Evolutionary conservation across 2,888 invertebrate species (phyloP).

Genomic region (Limnephilus marmoratus): DNA sequence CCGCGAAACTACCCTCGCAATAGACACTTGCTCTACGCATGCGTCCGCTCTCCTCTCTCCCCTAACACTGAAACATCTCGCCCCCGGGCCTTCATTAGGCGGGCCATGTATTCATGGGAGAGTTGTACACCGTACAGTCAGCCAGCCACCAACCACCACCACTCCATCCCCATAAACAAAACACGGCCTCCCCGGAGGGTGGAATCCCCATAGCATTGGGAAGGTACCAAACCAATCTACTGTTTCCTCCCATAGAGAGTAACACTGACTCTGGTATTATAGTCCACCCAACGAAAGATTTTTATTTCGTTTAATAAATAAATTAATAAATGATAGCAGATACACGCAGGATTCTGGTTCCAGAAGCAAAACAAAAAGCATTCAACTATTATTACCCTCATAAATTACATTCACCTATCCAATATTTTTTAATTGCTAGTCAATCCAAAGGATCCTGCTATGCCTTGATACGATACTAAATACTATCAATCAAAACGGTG

Average conservation of each 20-base stretch:
- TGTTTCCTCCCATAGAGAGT: slow-evolving; percentile 38
- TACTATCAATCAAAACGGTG: no score
- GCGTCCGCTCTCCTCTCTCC: slow-evolving; percentile 27
- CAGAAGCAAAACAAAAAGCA: no score
- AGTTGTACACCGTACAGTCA: slow-evolving; percentile 18
- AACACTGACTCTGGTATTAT: slow-evolving; percentile 38
- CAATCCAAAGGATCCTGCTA: no score
- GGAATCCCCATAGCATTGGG: not conserved
- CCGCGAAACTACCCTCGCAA: slow-evolving; percentile 33
- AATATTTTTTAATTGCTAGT: no score
- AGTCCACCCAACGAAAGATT: not conserved
- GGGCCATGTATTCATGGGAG: slow-evolving; percentile 64
- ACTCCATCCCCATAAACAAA: slow-evolving; percentile 51
- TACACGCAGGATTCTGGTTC: no score
- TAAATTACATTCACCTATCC: no score
- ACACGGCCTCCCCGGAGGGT: slow-evolving; percentile 28
- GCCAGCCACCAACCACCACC: slow-evolving; percentile 39
- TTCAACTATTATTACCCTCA: no score
- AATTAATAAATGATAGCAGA: no score
- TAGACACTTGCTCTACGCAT: slow-evolving; percentile 19
- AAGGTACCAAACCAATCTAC: slow-evolving; percentile 15
- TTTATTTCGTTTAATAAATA: not conserved
- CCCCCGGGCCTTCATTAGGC: slow-evolving; percentile 62
- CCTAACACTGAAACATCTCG: not conserved
- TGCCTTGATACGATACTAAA: no score